Evolutionary conservation across 2,113 vertebrate species (phyloP).

Genomic region (Geococcyx californianus): DNA sequence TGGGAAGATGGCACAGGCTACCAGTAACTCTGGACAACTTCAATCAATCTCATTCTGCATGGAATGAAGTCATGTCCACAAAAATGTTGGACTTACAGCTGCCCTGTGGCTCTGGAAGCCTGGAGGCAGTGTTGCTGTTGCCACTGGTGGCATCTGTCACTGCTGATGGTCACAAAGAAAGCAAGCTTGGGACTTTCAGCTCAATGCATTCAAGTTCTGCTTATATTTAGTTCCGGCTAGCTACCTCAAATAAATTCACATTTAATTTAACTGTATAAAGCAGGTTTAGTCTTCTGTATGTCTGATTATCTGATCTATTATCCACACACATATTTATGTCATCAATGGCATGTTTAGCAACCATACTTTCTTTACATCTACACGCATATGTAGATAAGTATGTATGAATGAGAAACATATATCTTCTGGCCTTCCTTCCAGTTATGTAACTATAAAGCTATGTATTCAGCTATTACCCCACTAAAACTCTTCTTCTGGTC

Average conservation of each 20-base stretch:
- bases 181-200: background rate
- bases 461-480: background rate
- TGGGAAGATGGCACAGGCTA: background rate
- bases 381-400: background rate
- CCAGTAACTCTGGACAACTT: background rate
- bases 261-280: background rate
- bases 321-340: background rate
- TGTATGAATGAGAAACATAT: background rate
- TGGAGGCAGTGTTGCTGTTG: background rate
- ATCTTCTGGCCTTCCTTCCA: constrained; percentile 3
- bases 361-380: background rate
- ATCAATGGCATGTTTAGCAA: background rate
- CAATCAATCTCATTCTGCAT: background rate
- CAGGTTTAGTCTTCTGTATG: background rate
- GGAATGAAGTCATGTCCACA: background rate
- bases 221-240: background rate
- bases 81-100: background rate
- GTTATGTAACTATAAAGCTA: background rate
- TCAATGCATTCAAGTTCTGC: background rate
- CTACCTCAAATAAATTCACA: background rate
- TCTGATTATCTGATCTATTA: background rate
- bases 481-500: background rate
- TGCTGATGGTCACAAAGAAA: background rate
- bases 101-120: background rate
- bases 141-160: background rate